Evolutionary conservation across 2,797 vertebrate genomes (phyloP).

Genomic region (Peromyscus nudipes): DNA sequence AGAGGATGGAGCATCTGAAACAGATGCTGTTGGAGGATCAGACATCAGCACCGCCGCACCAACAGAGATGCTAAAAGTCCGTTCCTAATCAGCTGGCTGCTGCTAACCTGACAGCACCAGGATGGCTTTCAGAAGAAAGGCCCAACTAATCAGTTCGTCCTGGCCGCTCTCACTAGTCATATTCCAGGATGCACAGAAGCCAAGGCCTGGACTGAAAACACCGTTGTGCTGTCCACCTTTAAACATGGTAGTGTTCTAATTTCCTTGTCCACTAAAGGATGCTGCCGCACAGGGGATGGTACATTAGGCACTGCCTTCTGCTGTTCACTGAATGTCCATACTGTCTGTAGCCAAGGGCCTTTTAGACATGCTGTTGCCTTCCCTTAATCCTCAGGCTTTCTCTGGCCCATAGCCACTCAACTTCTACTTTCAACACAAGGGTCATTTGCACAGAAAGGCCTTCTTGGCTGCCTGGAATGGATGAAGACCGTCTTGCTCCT

Average conservation of each 20-base stretch:
- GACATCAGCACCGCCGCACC: neutral
- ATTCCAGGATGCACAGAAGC: neutral
- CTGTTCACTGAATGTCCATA: neutral
- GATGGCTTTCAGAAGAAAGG: neutral
- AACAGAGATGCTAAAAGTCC: constrained; percentile 14
- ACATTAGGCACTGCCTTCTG: neutral
- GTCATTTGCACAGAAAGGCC: neutral
- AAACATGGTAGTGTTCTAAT: neutral
- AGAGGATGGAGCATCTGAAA: constrained; percentile 11
- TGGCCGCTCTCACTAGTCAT: neutral
- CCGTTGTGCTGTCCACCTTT: neutral
- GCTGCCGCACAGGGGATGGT: neutral
- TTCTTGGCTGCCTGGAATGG: neutral
- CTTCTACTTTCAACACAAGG: neutral
- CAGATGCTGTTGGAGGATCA: neutral
- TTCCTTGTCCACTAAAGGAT: constrained; percentile 21
- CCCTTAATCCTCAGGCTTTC: neutral
- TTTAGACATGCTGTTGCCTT: neutral
- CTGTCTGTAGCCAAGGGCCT: neutral
- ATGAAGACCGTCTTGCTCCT: neutral
- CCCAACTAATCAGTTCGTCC: neutral
- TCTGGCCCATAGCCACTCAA: neutral
- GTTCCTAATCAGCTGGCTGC: neutral
- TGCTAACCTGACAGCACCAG: neutral
- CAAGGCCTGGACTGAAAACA: neutral